Percentiles rank a stretch among this genome's conserved stretches.
Conservation (phyloP, 2,888 invertebrate species). For the Chironomus tentans region DNA sequence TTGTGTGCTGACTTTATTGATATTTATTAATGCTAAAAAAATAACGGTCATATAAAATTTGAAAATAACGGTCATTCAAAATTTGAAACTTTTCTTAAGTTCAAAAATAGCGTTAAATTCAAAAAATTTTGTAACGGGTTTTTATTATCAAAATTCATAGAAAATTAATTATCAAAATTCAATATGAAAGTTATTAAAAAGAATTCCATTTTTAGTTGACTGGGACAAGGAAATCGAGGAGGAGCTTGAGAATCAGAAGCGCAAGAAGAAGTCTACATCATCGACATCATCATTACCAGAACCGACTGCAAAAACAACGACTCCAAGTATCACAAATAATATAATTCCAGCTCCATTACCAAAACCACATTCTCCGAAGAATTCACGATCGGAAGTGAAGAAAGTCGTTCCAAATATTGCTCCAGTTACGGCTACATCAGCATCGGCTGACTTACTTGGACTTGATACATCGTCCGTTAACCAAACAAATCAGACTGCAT, state of each 20-base stretch:
- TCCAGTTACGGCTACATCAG: slow-evolving; percentile 38
- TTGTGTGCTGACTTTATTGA: too few relatives aligned
- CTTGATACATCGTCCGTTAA: slow-evolving; percentile 19
- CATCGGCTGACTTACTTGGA: slow-evolving; percentile 43
- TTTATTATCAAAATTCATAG: too few relatives aligned
- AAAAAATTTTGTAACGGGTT: too few relatives aligned
- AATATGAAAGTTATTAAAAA: too few relatives aligned
- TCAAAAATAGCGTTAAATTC: too few relatives aligned
- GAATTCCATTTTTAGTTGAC: slow-evolving; percentile 44
- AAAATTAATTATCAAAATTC: too few relatives aligned
- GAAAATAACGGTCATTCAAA: too few relatives aligned
- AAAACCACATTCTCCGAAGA: slow-evolving; percentile 44
- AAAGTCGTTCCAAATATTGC: not conserved
- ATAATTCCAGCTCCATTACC: slow-evolving; percentile 39
- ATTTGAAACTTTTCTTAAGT: too few relatives aligned
- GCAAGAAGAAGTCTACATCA: slow-evolving; percentile 64
- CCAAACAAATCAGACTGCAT: slow-evolving; percentile 40
- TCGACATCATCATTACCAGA: slow-evolving; percentile 38
- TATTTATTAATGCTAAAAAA: too few relatives aligned
- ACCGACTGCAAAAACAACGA: slow-evolving; percentile 18
- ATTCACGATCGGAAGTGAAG: slow-evolving; percentile 37
- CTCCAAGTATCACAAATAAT: slow-evolving; percentile 28
- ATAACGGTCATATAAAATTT: too few relatives aligned
- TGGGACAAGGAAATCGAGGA: slow-evolving; percentile 85
- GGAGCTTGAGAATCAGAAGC: slow-evolving; percentile 70